Percentiles rank a stretch among this genome's conserved stretches.
These are phyloP conservation scores for Styela clava DNA, from an alignment of 23 tunicate genomes.

Conservation along the genomic window DNA sequence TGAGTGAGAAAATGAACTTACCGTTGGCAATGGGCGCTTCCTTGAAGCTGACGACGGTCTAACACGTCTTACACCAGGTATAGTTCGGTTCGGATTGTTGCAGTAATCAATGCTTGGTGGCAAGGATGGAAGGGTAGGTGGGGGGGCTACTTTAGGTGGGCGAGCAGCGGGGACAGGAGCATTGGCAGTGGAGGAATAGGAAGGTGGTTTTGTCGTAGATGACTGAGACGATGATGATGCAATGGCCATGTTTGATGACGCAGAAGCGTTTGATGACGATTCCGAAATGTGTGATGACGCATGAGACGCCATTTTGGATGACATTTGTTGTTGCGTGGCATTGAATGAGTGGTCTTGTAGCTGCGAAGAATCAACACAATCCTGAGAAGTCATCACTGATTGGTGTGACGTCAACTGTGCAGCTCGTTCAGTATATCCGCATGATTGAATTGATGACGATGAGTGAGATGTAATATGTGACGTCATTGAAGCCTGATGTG, in stretches of 20 bases:
- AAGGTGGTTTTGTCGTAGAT: constrained; percentile 1
- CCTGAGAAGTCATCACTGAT: neutral
- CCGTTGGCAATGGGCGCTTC: constrained; percentile 26
- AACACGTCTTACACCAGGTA: constrained; percentile 28
- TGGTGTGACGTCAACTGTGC: neutral
- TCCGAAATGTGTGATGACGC: neutral
- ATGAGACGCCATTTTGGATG: neutral
- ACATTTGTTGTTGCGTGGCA: neutral
- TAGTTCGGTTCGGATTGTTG: neutral
- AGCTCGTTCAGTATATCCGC: neutral
- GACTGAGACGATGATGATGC: neutral
- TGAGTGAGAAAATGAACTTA: too few relatives aligned
- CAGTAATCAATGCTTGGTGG: constrained; percentile 11
- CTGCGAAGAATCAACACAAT: neutral
- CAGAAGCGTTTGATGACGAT: constrained; percentile 11
- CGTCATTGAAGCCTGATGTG: neutral
- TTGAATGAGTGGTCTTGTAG: neutral
- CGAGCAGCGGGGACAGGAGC: constrained; percentile 23
- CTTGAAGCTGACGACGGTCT: constrained; percentile 22
- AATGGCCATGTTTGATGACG: constrained; percentile 17
- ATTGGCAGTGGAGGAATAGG: neutral
- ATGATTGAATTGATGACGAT: neutral
- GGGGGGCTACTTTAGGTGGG: constrained; percentile 22
- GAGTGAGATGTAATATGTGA: neutral
- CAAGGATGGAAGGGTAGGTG: constrained; percentile 14